Evolutionary conservation across 1,140 invertebrate genomes (phyloP).

Genomic region (Zaprionus capensis): DNA sequence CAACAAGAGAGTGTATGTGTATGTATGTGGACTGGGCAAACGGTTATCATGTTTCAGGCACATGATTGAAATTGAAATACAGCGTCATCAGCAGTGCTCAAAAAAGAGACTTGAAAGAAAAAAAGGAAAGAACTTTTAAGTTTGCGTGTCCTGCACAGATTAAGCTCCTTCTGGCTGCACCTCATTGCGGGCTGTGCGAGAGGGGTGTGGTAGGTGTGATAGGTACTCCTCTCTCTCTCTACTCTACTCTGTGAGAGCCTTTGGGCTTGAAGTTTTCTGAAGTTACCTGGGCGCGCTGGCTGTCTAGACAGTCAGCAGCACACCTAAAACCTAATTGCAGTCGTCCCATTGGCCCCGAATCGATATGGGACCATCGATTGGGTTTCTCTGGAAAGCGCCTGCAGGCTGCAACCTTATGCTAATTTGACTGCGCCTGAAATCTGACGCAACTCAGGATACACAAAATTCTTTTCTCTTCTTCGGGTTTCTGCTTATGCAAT

Average conservation of each 20-base stretch:
- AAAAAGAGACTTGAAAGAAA: conserved; percentile 46
- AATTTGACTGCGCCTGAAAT: conserved; percentile 59
- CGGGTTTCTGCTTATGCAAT: conserved; percentile 37
- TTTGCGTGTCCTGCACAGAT: conserved; percentile 78
- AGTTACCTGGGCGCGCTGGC: conserved; percentile 21
- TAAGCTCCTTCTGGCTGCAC: conserved; percentile 39
- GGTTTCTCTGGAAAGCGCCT: conserved; percentile 63
- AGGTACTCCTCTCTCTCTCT: neutral
- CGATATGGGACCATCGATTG: conserved; percentile 22
- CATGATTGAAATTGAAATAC: conserved; percentile 73
- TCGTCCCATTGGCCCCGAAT: conserved; percentile 56
- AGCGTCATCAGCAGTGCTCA: conserved; percentile 39
- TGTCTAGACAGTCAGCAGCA: conserved; percentile 61
- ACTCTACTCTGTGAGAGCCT: conserved; percentile 7
- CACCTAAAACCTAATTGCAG: conserved; percentile 67
- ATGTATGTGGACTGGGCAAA: conserved; percentile 16
- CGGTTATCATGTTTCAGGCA: conserved; percentile 79
- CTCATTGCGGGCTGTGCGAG: neutral
- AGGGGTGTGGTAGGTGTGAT: neutral
- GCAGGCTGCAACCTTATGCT: conserved; percentile 57
- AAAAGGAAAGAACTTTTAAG: conserved; percentile 1
- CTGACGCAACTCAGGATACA: conserved; percentile 33
- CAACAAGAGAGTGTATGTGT: conserved; percentile 19
- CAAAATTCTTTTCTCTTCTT: neutral
- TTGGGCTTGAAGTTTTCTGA: neutral